Percentiles rank a stretch among this genome's conserved stretches.
phyloP scores from a whole-genome alignment of 1,140 invertebrate genomes.

The Ceratosolen fusciceps region DNA sequence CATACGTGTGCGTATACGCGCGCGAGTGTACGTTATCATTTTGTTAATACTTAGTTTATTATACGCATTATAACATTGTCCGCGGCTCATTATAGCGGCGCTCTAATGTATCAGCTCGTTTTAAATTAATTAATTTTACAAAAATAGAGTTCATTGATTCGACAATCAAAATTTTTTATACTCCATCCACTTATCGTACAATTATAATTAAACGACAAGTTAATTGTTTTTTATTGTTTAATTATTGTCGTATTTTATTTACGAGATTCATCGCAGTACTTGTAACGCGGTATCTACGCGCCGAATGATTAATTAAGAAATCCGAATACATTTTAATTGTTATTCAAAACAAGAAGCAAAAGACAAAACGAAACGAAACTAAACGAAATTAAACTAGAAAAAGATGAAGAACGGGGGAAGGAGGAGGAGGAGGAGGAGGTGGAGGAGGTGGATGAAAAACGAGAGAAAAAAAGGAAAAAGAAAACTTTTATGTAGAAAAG shows the following conservation, averaged over 20 bases:
- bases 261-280: background rate
- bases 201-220: background rate
- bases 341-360: background rate
- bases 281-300: background rate
- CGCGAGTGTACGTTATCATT: background rate
- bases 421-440: no score
- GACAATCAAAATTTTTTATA: no score
- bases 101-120: background rate
- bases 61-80: background rate
- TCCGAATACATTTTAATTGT: background rate
- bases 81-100: background rate
- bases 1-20: background rate
- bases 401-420: no score
- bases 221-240: background rate
- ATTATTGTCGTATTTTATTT: background rate
- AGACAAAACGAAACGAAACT: no score
- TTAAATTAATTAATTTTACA: conserved; percentile 18
- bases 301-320: background rate
- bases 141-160: no score
- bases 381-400: no score
- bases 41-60: conserved; percentile 3
- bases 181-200: background rate
- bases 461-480: no score
- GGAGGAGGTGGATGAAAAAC: no score
- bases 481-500: background rate